Percentiles rank a stretch among this genome's conserved stretches.
phyloP scores from a whole-genome alignment of 2,888 invertebrate genomes.

The Drymonia ruficornis region DNA sequence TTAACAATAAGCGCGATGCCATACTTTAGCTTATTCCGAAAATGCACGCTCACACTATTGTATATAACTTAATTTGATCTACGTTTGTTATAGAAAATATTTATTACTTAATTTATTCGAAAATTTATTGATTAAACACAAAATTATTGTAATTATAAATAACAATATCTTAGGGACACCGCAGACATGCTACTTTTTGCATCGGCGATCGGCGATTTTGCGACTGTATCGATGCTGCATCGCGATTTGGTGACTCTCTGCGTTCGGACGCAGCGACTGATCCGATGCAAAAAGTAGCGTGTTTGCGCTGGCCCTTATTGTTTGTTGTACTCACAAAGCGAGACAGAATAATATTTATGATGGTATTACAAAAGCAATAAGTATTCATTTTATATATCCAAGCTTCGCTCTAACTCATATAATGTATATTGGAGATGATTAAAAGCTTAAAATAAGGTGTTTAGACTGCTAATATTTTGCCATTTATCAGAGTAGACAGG shows the following conservation, averaged over 20 bases:
- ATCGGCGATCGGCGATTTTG: too few species aligned
- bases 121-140: background rate
- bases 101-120: slow-evolving; percentile 13
- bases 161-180: too few species aligned
- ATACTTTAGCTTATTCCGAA: background rate
- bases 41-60: slow-evolving; percentile 8
- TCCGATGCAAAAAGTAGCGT: too few species aligned
- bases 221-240: too few species aligned
- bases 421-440: slow-evolving; percentile 3
- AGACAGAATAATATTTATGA: background rate
- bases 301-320: too few species aligned
- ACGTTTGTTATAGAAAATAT: slow-evolving; percentile 13
- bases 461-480: slow-evolving; percentile 16
- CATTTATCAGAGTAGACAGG: slow-evolving; percentile 11
- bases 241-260: too few species aligned
- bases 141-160: background rate
- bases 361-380: slow-evolving; percentile 1
- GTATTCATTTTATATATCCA: background rate
- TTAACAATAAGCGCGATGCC: too few species aligned
- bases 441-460: background rate
- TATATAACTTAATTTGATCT: slow-evolving; percentile 26
- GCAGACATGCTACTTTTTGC: too few species aligned
- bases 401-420: background rate
- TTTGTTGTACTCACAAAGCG: background rate
- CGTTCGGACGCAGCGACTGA: too few species aligned